Evolutionary conservation across 2,888 invertebrate species (phyloP).

Genomic region (Stenoptilia bipunctidactyla): DNA sequence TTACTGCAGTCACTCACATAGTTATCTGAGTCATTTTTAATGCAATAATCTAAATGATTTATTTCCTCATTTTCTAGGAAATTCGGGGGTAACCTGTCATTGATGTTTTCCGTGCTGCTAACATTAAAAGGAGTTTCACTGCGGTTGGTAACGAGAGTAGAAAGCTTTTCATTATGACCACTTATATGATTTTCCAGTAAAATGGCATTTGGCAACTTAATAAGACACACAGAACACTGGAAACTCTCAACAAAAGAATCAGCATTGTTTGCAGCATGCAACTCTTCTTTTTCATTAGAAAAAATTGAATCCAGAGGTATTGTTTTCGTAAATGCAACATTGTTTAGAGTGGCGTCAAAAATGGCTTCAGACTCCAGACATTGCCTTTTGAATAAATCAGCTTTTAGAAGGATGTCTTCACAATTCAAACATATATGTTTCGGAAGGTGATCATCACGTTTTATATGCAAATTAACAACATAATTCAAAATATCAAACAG

Average conservation of each 20-base stretch:
- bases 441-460: conserved; percentile 32
- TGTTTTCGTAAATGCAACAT: background rate
- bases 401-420: conserved; percentile 31
- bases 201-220: too few species aligned
- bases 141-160: too few species aligned
- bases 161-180: background rate
- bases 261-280: background rate
- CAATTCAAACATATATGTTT: conserved; percentile 50
- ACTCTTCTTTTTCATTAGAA: background rate
- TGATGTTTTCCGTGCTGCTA: too few species aligned
- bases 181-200: background rate
- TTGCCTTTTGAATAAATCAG: conserved; percentile 42
- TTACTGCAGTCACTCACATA: too few species aligned
- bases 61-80: too few species aligned
- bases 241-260: background rate
- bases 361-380: conserved; percentile 35
- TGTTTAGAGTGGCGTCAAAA: background rate
- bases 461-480: conserved; percentile 35
- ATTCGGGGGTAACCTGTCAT: too few species aligned
- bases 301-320: background rate
- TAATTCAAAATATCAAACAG: conserved; percentile 28
- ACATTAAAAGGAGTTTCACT: too few species aligned
- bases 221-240: background rate
- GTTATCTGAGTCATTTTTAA: too few species aligned
- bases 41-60: too few species aligned